Base-by-base conservation (phyloP, 2,888 invertebrate species). In the Eustalomyia histrio region DNA sequence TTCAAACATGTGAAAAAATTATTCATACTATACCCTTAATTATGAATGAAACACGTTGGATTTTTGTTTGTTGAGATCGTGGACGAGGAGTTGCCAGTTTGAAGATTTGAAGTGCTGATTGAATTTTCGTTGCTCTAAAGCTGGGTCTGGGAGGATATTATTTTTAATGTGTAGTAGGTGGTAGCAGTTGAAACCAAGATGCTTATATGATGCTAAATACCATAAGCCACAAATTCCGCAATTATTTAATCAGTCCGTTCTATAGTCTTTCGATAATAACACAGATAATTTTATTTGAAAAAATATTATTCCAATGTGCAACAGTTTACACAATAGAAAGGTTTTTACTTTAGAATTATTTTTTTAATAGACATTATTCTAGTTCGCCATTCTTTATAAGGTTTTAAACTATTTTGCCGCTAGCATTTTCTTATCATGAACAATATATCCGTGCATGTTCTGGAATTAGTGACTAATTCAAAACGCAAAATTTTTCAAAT, bases 11-110 rank as follows among this genome's bases (percentile, higher is more conserved):
- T 53, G 29, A 55, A 67, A 78, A 35, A 47, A 47, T 58, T 60
- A 53, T 43, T 58, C n/a, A 79, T 79, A 79, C 78, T 79, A 57
- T 79, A 79, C 78, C 78, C 55, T 79, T 79, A 24, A 73, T 78
- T 72, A 17, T 29, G 29, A 72, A 60, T 60, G 55, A 50, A 64
- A 76, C 18, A 53, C 61, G 76, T 60, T 63, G 72, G 35, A n/a
- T 35, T 33, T 57, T 29, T 29, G 53, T 35, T 78, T 64, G 55
- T 29, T 67, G 67, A 67, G 24, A 17, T 69, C 61, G 67, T 52
- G 55, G 53, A 33, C 47, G 60, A 35, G 67, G 60, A 35, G 67
- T 35, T 73, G 72, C 17, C n/a, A 73, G 14, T 43, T 71, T 67
- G 78, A 72, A 67, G 78, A 65, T 55, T 35, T 65, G 65, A 65